These are phyloP conservation scores for Drosophila micromelanica DNA, from an alignment of 1,140 invertebrate genomes.

Conservation along the genomic window DNA sequence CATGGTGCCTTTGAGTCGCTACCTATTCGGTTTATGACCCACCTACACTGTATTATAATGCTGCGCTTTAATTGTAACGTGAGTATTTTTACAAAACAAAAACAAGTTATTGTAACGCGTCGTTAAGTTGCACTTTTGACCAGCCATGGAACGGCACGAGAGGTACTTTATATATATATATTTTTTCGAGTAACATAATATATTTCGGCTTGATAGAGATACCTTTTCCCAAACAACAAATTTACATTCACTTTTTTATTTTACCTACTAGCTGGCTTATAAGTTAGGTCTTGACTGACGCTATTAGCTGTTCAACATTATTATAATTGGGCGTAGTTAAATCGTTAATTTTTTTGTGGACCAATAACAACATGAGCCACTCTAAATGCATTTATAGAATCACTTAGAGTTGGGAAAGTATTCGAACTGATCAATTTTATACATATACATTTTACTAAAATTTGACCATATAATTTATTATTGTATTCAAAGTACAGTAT, in stretches of 20 bases:
- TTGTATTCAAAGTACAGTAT: no score
- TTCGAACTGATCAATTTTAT: no score
- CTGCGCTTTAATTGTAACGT: constrained; percentile 34
- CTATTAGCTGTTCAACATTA: constrained; percentile 5
- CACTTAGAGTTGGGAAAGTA: background rate
- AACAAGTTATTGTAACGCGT: constrained; percentile 16
- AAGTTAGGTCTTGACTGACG: background rate
- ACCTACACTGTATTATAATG: constrained; percentile 20
- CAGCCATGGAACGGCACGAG: constrained; percentile 27
- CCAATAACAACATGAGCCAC: constrained; percentile 1
- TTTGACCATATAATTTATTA: no score
- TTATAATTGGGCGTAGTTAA: constrained; percentile 52
- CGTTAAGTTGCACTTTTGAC: constrained; percentile 55
- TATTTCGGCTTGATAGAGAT: constrained; percentile 40
- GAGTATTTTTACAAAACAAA: constrained; percentile 33
- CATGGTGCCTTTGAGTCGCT: background rate
- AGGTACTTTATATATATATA: constrained; percentile 15
- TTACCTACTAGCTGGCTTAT: background rate
- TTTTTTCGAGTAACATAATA: constrained; percentile 27
- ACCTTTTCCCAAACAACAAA: constrained; percentile 11
- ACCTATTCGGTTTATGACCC: constrained; percentile 10
- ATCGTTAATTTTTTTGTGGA: constrained; percentile 39
- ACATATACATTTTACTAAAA: no score
- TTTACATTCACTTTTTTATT: constrained; percentile 58
- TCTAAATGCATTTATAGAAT: background rate